Conservation (phyloP, 2,113 vertebrate genomes). For the Ctenodactylus gundi region DNA sequence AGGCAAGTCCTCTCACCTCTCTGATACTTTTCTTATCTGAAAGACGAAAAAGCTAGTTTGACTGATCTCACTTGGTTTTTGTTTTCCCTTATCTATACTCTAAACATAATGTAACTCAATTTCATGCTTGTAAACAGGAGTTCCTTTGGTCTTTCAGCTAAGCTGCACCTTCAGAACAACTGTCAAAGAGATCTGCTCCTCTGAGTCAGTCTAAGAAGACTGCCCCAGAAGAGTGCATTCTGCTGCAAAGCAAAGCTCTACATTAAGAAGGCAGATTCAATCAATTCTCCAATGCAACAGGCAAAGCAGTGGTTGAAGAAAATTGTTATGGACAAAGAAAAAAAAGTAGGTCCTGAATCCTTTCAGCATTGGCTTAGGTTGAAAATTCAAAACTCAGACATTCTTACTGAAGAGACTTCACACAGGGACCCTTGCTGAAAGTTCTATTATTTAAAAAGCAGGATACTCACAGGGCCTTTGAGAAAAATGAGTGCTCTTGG, state of each 20-base stretch:
- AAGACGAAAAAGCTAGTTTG: not conserved
- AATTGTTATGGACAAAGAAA: not conserved
- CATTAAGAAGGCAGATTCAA: not conserved
- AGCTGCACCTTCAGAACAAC: not conserved
- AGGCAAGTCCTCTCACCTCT: not conserved
- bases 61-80: not conserved
- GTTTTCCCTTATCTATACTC: conserved; percentile 10
- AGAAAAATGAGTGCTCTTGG: conserved; percentile 1
- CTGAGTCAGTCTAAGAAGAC: not conserved
- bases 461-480: not conserved
- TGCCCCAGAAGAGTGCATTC: not conserved
- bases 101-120: conserved; percentile 20
- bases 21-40: conserved; percentile 32
- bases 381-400: not conserved
- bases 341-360: not conserved
- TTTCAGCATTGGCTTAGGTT: not conserved
- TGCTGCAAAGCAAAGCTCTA: not conserved
- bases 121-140: conserved; percentile 47
- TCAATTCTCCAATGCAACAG: not conserved
- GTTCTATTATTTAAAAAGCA: conserved; percentile 2
- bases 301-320: not conserved
- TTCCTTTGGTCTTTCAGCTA: conserved; percentile 17
- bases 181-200: not conserved
- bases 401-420: conserved; percentile 12
- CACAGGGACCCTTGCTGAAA: not conserved